Evolutionary conservation across 2,113 vertebrate genomes (phyloP), one percentile per base, ranked within the genome.

Genomic region (Chaetodon auriga): DNA sequence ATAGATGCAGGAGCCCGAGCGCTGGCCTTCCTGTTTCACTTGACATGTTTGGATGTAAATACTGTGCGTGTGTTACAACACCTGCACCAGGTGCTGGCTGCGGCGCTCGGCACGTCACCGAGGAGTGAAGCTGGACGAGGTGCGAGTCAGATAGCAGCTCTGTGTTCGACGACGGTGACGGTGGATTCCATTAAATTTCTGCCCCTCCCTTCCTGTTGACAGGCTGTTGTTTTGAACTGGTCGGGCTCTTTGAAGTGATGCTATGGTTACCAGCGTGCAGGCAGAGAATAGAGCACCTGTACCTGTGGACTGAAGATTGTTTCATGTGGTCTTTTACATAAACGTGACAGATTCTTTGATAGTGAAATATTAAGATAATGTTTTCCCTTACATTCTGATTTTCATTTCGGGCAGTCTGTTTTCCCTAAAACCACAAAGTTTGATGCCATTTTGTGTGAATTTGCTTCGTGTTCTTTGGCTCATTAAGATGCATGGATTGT

Each of bases 81-180:
- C 85, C 51, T 72, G 80, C 13, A 80, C 23, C 6, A 0, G n/a
- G 66, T 10, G 35, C 41, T 7, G 54, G 62, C 1, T 73, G 71
- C 83, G 55, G 73, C 68, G 73, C 68, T 0, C 19, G 36, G 81
- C 57, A 81, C 83, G 92, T 87, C 84, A 78, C 80, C 53, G 65
- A 63, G 51, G 64, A 72, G 49, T 73, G 16, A 66, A 69, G 51
- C 51, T 65, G 19, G 43, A 0, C 0, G 38, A 51, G 55, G 35
- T 55, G 63, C 12, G 35, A 19, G 49, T n/a, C 30, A 60, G 41
- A 69, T 73, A 15, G 69, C 7, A 6, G 46, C 8, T 18, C 19
- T 38, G 69, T 45, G 68, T 68, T 46, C 7, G 43, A 53, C 55
- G n/a, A n/a, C n/a, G n/a, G 65, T 68, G 69, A 81, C 43, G 18